A percentile compares a stretch with the other conserved stretches of the same genome.
phyloP scores from a whole-genome alignment of 2,797 vertebrate species.

The Chelidonichthys spinosus region DNA sequence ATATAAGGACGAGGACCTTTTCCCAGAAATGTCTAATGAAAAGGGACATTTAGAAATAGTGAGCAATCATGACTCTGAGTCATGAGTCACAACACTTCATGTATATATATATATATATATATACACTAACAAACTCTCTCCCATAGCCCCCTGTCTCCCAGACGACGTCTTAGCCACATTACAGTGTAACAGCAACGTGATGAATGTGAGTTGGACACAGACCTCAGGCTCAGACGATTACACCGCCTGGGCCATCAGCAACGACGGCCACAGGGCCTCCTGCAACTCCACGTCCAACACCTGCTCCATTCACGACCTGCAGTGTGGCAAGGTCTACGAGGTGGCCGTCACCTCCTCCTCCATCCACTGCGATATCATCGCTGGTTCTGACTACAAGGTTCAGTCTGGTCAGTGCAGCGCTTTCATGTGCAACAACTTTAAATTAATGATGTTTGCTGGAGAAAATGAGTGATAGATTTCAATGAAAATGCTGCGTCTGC shows the following conservation, averaged over 20 bases:
- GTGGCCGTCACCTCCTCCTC: conserved; percentile 74
- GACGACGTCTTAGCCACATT: conserved; percentile 62
- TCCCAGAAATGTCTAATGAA: not conserved
- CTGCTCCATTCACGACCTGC: conserved; percentile 72
- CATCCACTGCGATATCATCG: conserved; percentile 63
- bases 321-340: conserved; percentile 73
- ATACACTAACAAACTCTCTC: not conserved
- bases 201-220: conserved; percentile 74
- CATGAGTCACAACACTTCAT: too few species aligned
- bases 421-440: not conserved
- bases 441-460: not conserved
- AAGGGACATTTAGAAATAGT: not conserved
- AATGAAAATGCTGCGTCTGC: not conserved
- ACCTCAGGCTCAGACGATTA: conserved; percentile 68
- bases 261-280: conserved; percentile 56
- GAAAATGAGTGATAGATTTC: not conserved
- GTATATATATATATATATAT: too few species aligned
- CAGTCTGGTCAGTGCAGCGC: conserved; percentile 70
- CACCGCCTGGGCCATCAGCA: conserved; percentile 75
- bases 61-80: not conserved
- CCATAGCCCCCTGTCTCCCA: conserved; percentile 78
- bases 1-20: not conserved
- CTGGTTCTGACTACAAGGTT: conserved; percentile 69
- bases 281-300: conserved; percentile 69
- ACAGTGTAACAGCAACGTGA: conserved; percentile 69